Evolutionary conservation across 2,888 invertebrate species (phyloP).

Genomic region (Volucella inanis): DNA sequence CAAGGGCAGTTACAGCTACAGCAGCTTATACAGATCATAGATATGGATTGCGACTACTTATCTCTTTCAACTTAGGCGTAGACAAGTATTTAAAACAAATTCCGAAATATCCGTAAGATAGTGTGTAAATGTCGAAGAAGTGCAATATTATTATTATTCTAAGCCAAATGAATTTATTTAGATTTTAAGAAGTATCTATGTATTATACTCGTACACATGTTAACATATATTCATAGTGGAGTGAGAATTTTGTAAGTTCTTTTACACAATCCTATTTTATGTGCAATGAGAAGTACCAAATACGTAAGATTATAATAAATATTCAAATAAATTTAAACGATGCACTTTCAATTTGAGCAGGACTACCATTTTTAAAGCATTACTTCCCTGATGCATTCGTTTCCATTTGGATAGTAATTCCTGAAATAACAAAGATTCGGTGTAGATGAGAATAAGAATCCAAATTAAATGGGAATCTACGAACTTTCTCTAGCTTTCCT

Average conservation of each 20-base stretch:
- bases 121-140: conserved; percentile 3
- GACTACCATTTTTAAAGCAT: no score
- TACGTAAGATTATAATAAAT: no score
- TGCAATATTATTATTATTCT: conserved; percentile 24
- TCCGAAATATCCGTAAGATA: conserved; percentile 10
- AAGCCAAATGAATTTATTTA: conserved; percentile 27
- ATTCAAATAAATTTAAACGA: no score
- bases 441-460: no score
- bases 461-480: no score
- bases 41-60: neutral
- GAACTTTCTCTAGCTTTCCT: no score
- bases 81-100: conserved; percentile 2
- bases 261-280: neutral
- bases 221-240: neutral
- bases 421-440: no score
- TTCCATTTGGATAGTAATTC: no score
- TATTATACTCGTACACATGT: no score
- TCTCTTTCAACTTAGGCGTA: neutral
- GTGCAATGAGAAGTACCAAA: neutral
- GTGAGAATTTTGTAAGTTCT: no score
- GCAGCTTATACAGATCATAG: conserved; percentile 78
- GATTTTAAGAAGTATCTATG: neutral
- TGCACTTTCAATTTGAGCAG: no score
- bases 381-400: no score
- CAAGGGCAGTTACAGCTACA: conserved; percentile 82